Evolutionary conservation across 2,888 invertebrate genomes (phyloP).

Genomic region (Drosophila stalkeri): DNA sequence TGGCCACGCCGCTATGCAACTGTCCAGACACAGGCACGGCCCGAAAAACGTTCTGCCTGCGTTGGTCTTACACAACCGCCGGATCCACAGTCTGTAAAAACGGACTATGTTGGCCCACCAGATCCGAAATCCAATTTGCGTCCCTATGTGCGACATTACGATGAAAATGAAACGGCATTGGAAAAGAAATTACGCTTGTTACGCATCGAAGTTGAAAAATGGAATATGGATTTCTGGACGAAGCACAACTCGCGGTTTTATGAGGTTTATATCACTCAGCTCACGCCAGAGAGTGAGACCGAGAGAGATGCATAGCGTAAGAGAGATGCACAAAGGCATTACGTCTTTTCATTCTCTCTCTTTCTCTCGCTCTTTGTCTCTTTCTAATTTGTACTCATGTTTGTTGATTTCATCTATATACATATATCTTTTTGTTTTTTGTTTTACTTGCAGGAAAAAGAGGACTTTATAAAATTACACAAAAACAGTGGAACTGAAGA

Average conservation of each 20-base stretch:
- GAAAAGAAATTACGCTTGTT: slow-evolving; percentile 88
- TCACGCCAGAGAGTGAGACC: neutral
- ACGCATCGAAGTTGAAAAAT: slow-evolving; percentile 90
- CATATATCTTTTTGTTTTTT: no score
- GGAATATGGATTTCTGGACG: slow-evolving; percentile 95
- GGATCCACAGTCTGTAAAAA: slow-evolving; percentile 68
- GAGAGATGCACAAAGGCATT: neutral
- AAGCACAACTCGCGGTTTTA: slow-evolving; percentile 92
- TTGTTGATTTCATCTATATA: neutral
- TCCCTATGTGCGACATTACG: slow-evolving; percentile 88
- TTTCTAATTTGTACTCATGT: slow-evolving; percentile 18
- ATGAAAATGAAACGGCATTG: slow-evolving; percentile 88
- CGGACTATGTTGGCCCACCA: slow-evolving; percentile 87
- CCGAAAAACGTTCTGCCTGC: slow-evolving; percentile 38
- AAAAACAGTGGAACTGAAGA: slow-evolving; percentile 85
- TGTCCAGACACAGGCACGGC: slow-evolving; percentile 28
- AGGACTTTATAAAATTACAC: slow-evolving; percentile 87
- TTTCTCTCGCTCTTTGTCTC: neutral
- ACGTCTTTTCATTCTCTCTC: neutral
- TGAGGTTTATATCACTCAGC: slow-evolving; percentile 85
- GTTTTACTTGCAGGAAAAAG: slow-evolving; percentile 86
- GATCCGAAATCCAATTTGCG: slow-evolving; percentile 92
- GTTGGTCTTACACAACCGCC: slow-evolving; percentile 75
- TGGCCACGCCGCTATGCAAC: slow-evolving; percentile 40
- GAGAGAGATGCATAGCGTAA: neutral